Base-by-base conservation (phyloP, 2,113 vertebrate genomes). In the Lates calcarifer region DNA sequence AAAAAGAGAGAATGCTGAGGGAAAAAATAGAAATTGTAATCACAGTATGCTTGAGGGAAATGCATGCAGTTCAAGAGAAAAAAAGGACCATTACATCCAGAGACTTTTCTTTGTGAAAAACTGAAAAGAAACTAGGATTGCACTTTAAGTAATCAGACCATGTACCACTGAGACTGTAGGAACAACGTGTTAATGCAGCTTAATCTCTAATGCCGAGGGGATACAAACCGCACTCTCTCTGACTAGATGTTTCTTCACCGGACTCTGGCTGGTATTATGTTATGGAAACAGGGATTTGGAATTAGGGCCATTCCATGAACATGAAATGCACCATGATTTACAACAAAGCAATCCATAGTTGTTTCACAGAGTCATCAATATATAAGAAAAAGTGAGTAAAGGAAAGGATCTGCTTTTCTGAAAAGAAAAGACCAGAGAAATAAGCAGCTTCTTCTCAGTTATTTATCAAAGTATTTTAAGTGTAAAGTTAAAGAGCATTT, bases 31-130 rank as follows among this genome's bases (percentile, higher is more conserved):
- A 85, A 90, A 88, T 83, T 84, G 73, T 85, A 92, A 92, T 92
- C 86, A 89, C 83, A 82, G 78, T 65, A 81, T 84, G 92, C 92
- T 92, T 90, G 79, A 83, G 87, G 86, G 90, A 89, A 90, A 93
- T 88, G 85, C 71, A 85, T 65, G 72, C 65, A 65, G 83, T 65
- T 83, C 35, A 56, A 35, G 64, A 81, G 77, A 65, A 74, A 69
- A 83, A 76, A 74, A 66, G 22, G 31, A 55, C 57, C 77, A 82
- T 82, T 90, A 73, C 37, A 45, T 65, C 20, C 31, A 63, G 70
- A 81, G 69, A 84, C 72, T 85, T 83, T 73, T 82, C 65, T 78
- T 70, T 88, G 65, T 87, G 73, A 77, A 80, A 77, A 79, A 77
- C 45, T 83, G 73, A 88, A 85, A 75, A 62, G 67, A 86, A 87